Percentiles rank a stretch among this genome's conserved stretches.
Evolutionary conservation across 2,888 invertebrate species (phyloP).

Genomic region (Cerceris ruficornis): DNA sequence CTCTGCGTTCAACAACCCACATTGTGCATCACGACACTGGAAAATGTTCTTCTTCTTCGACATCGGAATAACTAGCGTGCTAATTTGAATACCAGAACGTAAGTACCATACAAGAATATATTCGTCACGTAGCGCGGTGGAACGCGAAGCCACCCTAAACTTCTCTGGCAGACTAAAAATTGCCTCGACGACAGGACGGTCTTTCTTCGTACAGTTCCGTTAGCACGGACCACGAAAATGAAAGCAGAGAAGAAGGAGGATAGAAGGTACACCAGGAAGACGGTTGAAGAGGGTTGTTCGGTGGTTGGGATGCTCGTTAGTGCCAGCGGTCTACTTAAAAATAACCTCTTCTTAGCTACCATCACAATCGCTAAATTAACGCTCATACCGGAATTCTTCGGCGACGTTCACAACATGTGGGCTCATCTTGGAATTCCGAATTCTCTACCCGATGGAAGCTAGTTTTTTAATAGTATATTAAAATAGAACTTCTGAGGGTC

Average conservation of each 20-base stretch:
- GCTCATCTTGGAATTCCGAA: too few species aligned
- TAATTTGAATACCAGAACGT: too few species aligned
- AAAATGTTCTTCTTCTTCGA: too few species aligned
- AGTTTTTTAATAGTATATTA: too few species aligned
- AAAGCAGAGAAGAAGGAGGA: constrained; percentile 31
- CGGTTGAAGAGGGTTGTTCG: constrained; percentile 57
- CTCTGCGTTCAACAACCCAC: too few species aligned
- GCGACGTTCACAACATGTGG: not conserved
- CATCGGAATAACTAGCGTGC: too few species aligned
- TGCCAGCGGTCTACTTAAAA: constrained; percentile 66
- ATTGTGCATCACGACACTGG: too few species aligned
- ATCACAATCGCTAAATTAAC: constrained; percentile 67
- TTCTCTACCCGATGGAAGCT: too few species aligned
- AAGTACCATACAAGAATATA: too few species aligned
- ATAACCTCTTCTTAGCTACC: constrained; percentile 62
- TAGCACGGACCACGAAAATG: constrained; percentile 29
- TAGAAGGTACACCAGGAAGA: constrained; percentile 24
- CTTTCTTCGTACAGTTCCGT: constrained; percentile 10
- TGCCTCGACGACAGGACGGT: not conserved
- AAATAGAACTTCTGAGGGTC: too few species aligned
- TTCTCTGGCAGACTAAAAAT: not conserved
- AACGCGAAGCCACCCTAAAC: too few species aligned
- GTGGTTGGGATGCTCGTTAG: constrained; percentile 71
- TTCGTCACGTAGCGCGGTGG: too few species aligned
- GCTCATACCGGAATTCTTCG: constrained; percentile 26